Evolutionary conservation across 2,888 invertebrate species (phyloP).

Genomic region (Drosophila ustulata): DNA sequence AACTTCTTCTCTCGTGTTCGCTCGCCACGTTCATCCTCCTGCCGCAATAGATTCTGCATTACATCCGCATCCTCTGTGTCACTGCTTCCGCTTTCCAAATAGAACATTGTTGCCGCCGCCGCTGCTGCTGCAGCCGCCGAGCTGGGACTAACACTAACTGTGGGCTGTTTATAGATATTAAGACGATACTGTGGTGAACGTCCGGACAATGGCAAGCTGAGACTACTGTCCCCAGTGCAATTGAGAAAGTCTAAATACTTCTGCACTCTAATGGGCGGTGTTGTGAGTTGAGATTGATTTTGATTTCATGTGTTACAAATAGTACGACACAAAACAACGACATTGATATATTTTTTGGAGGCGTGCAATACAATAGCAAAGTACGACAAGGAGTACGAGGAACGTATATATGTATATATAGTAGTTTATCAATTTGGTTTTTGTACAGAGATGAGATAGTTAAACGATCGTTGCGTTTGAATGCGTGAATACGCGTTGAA

Average conservation of each 20-base stretch:
- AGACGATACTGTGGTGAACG: slow-evolving; percentile 63
- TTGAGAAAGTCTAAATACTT: slow-evolving; percentile 88
- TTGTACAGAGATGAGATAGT: slow-evolving; percentile 58
- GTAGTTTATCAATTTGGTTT: slow-evolving; percentile 11
- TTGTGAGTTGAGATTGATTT: slow-evolving; percentile 10
- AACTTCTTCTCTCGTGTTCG: slow-evolving; percentile 85
- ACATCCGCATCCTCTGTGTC: slow-evolving; percentile 82
- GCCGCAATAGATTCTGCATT: slow-evolving; percentile 85
- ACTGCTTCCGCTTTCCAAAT: slow-evolving; percentile 67
- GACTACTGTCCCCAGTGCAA: slow-evolving; percentile 82
- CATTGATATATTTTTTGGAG: slow-evolving; percentile 21
- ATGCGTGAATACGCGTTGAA: slow-evolving; percentile 37
- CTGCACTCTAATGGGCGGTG: slow-evolving; percentile 70
- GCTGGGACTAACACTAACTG: slow-evolving; percentile 36
- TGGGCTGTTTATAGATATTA: slow-evolving; percentile 61
- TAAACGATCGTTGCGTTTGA: slow-evolving; percentile 48
- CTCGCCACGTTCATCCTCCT: slow-evolving; percentile 88
- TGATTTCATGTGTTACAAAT: slow-evolving; percentile 50
- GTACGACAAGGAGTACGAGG: slow-evolving; percentile 58
- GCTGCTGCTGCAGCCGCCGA: slow-evolving; percentile 61
- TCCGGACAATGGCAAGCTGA: slow-evolving; percentile 54
- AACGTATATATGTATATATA: slow-evolving; percentile 2
- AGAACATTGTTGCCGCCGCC: slow-evolving; percentile 67
- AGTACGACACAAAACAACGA: slow-evolving; percentile 42
- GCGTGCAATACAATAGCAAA: slow-evolving; percentile 61